A percentile compares a stretch with the other conserved stretches of the same genome.
These are phyloP conservation scores for Gryon sp. DNA, from an alignment of 1,140 invertebrate genomes.

Conservation along the genomic window DNA sequence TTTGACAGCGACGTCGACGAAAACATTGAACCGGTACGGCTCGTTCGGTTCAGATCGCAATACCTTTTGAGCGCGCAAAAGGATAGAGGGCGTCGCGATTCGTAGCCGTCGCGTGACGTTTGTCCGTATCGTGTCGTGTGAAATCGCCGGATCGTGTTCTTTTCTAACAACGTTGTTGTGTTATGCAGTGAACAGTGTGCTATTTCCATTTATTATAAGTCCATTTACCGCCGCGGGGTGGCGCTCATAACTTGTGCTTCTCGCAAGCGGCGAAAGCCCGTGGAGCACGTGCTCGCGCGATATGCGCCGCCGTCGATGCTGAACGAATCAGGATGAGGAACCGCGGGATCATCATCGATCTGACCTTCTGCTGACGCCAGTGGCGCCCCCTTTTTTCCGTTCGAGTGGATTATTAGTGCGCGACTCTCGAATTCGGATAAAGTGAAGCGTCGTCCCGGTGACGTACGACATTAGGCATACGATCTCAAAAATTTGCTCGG, in stretches of 20 bases:
- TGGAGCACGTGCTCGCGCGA: constrained; percentile 52
- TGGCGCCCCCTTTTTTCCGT: constrained; percentile 51
- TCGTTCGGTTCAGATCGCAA: constrained; percentile 11
- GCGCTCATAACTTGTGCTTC: constrained; percentile 19
- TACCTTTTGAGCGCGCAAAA: constrained; percentile 14
- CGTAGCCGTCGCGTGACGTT: constrained; percentile 26
- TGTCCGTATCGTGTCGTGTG: constrained; percentile 15
- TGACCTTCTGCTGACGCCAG: constrained; percentile 54
- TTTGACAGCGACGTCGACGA: constrained; percentile 1
- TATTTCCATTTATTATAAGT: not conserved
- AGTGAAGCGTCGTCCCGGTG: constrained; percentile 44
- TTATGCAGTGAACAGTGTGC: constrained; percentile 56
- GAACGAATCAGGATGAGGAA: constrained; percentile 50
- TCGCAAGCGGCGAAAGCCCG: constrained; percentile 22
- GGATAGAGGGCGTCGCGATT: constrained; percentile 17
- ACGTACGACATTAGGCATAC: constrained; percentile 15
- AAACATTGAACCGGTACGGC: constrained; percentile 19
- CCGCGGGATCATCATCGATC: constrained; percentile 42
- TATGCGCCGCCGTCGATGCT: constrained; percentile 48
- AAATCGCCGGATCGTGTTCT: constrained; percentile 25
- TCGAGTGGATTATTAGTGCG: constrained; percentile 56
- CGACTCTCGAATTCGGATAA: constrained; percentile 39
- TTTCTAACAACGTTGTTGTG: constrained; percentile 45
- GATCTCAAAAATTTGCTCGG: too few relatives aligned
- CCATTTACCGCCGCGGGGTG: constrained; percentile 25